Conservation (phyloP, 2,113 vertebrate species). For the Pitta sordida region DNA sequence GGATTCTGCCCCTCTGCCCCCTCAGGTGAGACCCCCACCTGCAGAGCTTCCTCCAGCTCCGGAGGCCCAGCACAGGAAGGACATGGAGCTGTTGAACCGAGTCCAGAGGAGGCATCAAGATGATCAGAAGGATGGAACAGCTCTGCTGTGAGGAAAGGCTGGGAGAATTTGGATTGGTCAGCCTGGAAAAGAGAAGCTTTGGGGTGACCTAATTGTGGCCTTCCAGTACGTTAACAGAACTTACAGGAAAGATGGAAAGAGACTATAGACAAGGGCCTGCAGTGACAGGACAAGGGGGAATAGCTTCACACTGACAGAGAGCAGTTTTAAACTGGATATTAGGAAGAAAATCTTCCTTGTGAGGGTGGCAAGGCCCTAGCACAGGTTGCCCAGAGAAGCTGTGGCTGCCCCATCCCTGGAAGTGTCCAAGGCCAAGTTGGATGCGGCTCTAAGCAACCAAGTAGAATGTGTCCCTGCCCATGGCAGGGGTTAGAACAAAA, state of each 20-base stretch:
- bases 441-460: background rate
- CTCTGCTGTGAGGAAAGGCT: background rate
- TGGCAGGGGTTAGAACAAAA: too few species aligned
- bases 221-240: background rate
- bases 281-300: background rate
- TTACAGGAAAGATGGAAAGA: background rate
- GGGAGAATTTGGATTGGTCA: background rate
- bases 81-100: background rate
- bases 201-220: background rate
- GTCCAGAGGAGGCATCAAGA: background rate
- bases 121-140: background rate
- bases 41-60: background rate
- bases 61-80: background rate
- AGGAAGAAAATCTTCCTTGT: rapidly evolving
- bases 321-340: rapidly evolving
- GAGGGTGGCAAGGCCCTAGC: rapidly evolving
- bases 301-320: background rate
- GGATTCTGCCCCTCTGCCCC: background rate
- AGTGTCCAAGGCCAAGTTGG: background rate
- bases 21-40: background rate
- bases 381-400: background rate
- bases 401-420: background rate
- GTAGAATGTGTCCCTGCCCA: background rate
- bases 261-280: background rate
- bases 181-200: background rate